A percentile compares a stretch with the other conserved stretches of the same genome.
Evolutionary conservation across 2,888 invertebrate species (phyloP).

Genomic region (Rhodophaea formosa): DNA sequence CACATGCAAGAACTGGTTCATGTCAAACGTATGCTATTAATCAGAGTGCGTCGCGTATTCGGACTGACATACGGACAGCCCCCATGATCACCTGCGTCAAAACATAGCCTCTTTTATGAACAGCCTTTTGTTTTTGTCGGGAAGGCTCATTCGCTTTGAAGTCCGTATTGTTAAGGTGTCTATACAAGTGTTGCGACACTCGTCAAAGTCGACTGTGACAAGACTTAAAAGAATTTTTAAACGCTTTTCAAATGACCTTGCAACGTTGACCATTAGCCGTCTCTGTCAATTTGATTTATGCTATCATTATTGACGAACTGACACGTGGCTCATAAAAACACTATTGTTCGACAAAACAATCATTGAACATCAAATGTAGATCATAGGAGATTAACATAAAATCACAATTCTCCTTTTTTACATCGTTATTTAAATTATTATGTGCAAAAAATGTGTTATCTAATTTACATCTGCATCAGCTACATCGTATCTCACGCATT

Average conservation of each 20-base stretch:
- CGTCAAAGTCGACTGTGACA: slow-evolving; percentile 67
- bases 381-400: not conserved
- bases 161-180: slow-evolving; percentile 57
- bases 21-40: slow-evolving; percentile 57
- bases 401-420: not conserved
- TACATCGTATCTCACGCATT: not conserved
- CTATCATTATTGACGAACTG: slow-evolving; percentile 30
- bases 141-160: slow-evolving; percentile 59
- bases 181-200: slow-evolving; percentile 69
- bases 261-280: slow-evolving; percentile 41
- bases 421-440: not conserved
- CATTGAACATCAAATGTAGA: not conserved
- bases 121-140: slow-evolving; percentile 63
- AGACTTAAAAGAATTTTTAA: slow-evolving; percentile 55
- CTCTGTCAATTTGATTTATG: slow-evolving; percentile 43
- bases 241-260: slow-evolving; percentile 53
- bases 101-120: slow-evolving; percentile 57
- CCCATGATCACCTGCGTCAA: slow-evolving; percentile 63
- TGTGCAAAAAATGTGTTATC: not conserved
- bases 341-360: not conserved
- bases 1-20: slow-evolving; percentile 45
- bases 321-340: slow-evolving; percentile 14
- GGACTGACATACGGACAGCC: slow-evolving; percentile 58
- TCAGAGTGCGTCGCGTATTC: slow-evolving; percentile 49
- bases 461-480: too few relatives aligned